Evolutionary conservation across 2,888 invertebrate genomes (phyloP), one percentile per base, ranked within the genome.

Genomic region (Tridacna gigas): DNA sequence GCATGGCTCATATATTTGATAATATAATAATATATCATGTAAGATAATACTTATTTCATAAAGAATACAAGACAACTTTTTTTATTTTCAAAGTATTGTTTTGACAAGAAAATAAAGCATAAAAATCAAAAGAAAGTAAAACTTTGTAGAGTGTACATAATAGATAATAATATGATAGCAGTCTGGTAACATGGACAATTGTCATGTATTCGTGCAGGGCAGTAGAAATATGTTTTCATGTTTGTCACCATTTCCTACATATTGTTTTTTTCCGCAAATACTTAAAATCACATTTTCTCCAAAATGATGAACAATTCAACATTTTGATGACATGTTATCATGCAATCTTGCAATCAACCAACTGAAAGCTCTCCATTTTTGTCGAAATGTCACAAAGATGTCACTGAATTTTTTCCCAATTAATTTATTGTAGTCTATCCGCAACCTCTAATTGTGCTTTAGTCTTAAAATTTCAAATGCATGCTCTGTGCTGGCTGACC

Each of bases 221-320:
- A 71, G 12, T 71, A 48, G 20, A 51, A 51, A 71, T 71, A 71
- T 51, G 47, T 51, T 71, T 71, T 51, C 71, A 71, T 71, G 71
- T 71, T 51, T 51, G 51, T 71, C 71, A 71, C 51, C 4, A 71
- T 71, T 71, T 71, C 71, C 71, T 71, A 71, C 71, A 71, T 71
- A 71, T 71, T 71, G 71, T 71, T 71, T 71, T 71, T 37, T 71
- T 71, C 71, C 71, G 51, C 51, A 71, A 71, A 71, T 71, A 71
- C 71, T 71, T 71, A 71, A 71, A 71, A 71, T 51, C 71, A 51
- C 71, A 71, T 71, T 71, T 71, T 48, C 71, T 51, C 71, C 71
- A 71, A 71, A 71, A 71, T 71, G 71, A 71, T 71, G 71, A 71
- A 51, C 47, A 51, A 48, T 71, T 13, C n/a, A 48, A 25, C 71